Evolutionary conservation across 2,113 vertebrate species (phyloP).

Genomic region (Epinephelus moara): DNA sequence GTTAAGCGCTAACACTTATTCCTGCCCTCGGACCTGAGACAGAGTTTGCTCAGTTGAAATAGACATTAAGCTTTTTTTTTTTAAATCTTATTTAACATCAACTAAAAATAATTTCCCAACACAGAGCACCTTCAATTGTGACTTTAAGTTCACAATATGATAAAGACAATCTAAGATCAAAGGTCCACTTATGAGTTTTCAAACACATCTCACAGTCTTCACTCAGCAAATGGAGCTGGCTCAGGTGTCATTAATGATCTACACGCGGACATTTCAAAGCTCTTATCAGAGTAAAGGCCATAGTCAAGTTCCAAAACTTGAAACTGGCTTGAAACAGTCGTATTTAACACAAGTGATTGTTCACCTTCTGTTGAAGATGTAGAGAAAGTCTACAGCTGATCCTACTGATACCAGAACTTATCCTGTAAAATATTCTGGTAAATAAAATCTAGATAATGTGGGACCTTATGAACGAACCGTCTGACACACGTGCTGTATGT

Average conservation of each 20-base stretch:
- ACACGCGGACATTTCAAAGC: not conserved
- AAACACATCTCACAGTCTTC: not conserved
- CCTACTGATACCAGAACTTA: not conserved
- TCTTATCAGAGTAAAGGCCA: not conserved
- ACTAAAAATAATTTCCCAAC: not conserved
- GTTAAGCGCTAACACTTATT: too few species aligned
- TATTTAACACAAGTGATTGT: too few species aligned
- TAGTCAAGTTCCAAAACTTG: too few species aligned
- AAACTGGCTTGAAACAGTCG: too few species aligned
- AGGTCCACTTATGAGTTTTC: not conserved
- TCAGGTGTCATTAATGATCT: not conserved
- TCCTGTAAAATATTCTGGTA: not conserved
- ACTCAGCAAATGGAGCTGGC: too few species aligned
- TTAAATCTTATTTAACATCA: too few species aligned
- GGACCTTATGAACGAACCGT: not conserved
- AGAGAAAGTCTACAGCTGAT: not conserved
- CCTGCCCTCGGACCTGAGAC: too few species aligned
- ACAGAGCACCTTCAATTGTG: not conserved
- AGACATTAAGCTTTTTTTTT: too few species aligned
- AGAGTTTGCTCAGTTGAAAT: not conserved
- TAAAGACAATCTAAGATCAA: slow-evolving; percentile 1
- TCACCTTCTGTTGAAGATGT: not conserved
- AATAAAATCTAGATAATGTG: not conserved
- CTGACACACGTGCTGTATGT: not conserved
- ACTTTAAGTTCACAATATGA: not conserved